Evolutionary conservation across 2,888 invertebrate species (phyloP), one percentile per base, ranked within the genome.

Genomic region (Latheticus oryzae): DNA sequence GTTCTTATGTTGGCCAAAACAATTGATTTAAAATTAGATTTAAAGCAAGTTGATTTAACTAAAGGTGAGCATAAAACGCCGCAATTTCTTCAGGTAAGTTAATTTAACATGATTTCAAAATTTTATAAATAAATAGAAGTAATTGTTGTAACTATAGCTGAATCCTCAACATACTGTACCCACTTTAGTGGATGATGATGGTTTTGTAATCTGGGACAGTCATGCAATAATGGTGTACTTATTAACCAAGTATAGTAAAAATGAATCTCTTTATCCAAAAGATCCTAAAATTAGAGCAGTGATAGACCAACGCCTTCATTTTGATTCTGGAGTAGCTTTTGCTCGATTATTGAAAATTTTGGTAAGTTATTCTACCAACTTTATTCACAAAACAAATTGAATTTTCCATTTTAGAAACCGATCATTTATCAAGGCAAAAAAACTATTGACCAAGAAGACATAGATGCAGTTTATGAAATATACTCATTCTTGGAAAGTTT

Each of bases 201-300:
- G 83, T 5, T 78, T 81, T 7, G 80, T 81, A 15, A 74, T 85
- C 5, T 80, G 79, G 79, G 89, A 90, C 11, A 45, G 45, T 51
- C 87, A 88, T 66, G 87, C 86, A 0, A 88, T 89, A 64, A 80
- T 77, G 42, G 72, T 82, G 0, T 87, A 88, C 70, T 74, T 89
- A 47, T 84, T 86, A 30, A 80, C 79, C 28, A 84, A 85, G 71
- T 87, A 86, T 62, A 81, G 78, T 11, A 75, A 77, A 5, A 78
- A 82, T 30, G 82, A 85, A 57, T 71, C 78, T 2, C 76, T 88
- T 1, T 85, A 84, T 56, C 76, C 76, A 0, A 64, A 53, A 7
- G 73, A 74, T 48, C 61, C 68, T 2, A 47, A 66, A 16, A 60
- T 59, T 16, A 54, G 73, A 13, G 73, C 69, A 19, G 58, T 59